These are phyloP conservation scores for Dusona sp. DNA, from an alignment of 2,888 invertebrate species.

Conservation along the genomic window DNA sequence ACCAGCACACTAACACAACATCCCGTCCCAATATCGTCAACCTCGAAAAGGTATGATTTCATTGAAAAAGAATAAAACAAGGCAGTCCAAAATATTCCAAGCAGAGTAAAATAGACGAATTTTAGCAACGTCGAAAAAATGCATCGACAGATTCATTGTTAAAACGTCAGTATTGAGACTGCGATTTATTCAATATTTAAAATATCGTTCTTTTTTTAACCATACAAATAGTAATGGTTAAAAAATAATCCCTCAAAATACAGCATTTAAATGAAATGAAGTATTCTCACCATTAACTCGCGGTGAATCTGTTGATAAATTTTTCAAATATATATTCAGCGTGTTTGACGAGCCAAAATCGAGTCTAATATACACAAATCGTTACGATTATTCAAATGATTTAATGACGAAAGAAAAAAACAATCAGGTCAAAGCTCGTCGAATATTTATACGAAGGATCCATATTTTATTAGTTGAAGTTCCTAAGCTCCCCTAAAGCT, in stretches of 20 bases:
- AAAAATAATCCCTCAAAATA: background rate
- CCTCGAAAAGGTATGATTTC: slow-evolving; percentile 49
- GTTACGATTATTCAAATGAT: slow-evolving; percentile 11
- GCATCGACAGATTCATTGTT: slow-evolving; percentile 45
- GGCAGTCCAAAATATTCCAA: slow-evolving; percentile 8
- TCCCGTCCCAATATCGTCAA: slow-evolving; percentile 41
- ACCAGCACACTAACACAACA: slow-evolving; percentile 28
- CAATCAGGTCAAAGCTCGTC: slow-evolving; percentile 5
- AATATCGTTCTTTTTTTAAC: background rate
- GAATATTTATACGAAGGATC: slow-evolving; percentile 50
- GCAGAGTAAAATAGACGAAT: slow-evolving; percentile 40
- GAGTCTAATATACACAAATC: background rate
- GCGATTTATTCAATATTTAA: background rate
- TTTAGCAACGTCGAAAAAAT: slow-evolving; percentile 14
- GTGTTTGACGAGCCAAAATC: slow-evolving; percentile 5
- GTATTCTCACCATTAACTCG: background rate
- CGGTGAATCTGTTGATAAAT: background rate
- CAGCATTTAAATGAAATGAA: background rate
- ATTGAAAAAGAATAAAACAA: background rate
- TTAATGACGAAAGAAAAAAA: slow-evolving; percentile 31
- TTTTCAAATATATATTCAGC: background rate
- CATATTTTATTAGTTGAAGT: slow-evolving; percentile 43
- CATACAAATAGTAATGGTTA: background rate
- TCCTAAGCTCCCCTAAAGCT: slow-evolving; percentile 55
- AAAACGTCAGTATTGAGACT: background rate